Evolutionary conservation across 2,797 vertebrate genomes (phyloP), one percentile per base, ranked within the genome.

Genomic region (Enteromius treurensis): DNA sequence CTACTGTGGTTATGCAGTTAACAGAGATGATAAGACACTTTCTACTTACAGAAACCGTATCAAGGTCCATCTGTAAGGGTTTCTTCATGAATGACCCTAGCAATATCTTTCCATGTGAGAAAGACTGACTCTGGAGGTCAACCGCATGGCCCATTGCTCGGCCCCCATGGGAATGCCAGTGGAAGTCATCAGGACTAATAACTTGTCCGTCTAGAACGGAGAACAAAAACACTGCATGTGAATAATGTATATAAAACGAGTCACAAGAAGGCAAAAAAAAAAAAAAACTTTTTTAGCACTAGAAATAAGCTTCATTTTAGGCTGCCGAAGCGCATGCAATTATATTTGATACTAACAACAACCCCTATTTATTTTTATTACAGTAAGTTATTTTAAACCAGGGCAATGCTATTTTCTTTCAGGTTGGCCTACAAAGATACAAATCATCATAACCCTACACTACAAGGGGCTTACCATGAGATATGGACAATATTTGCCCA

Each of bases 51-150:
- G 92, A 93, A 51, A 90, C 87, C 3, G 93, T 90, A 13, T 88
- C 88, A 89, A 92, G 93, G 84, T 96, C 95, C 87, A 95, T 90
- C 89, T 92, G 93, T 1, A 93, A 90, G 62, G 95, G 95, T 80
- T 95, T 95, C 88, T 94, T 95, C 91, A 92, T 94, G 86, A 88
- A 91, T 11, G 94, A 95, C 73, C 94, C 94, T 76, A 96, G 89
- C 82, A 96, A 77, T 37, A 96, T 88, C 82, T 93, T 95, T 9
- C 95, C 95, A 11, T 83, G 91, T 47, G 91, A 94, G 85, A 93
- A 87, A 26, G 88, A 88, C 26, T 45, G 68, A 21, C 45, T 75
- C 79, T 88, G 86, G n/a, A 93, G 73, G 9, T 95, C 95, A 42
- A 89, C 83, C 45, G 83, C 74, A 29, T 93, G 17, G 32, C 95